phyloP scores from a whole-genome alignment of 2,113 vertebrate genomes.

The Myiagra hebetior region DNA sequence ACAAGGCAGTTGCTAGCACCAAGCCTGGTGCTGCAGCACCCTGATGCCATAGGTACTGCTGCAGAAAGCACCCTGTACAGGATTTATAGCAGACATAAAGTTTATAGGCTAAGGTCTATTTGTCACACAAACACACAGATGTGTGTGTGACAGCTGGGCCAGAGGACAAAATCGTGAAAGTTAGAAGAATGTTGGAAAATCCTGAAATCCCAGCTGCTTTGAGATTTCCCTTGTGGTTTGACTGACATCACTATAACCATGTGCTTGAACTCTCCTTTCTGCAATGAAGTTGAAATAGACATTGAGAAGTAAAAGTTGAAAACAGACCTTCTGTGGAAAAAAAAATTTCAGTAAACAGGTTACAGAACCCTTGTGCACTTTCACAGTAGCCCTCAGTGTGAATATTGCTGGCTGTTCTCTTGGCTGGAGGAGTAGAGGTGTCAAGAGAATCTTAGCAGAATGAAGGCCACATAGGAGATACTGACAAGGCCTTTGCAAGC shows the following conservation, averaged over 20 bases:
- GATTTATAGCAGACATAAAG: background rate
- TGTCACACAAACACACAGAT: background rate
- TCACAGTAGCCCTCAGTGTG: background rate
- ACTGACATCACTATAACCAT: background rate
- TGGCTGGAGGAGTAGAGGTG: background rate
- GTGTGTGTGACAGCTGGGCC: background rate
- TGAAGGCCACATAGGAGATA: background rate
- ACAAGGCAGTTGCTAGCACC: background rate
- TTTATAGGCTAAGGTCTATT: background rate
- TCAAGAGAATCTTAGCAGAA: background rate
- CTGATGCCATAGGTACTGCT: background rate
- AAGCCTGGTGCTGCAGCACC: background rate
- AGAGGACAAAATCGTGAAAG: rapidly evolving
- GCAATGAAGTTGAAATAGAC: background rate
- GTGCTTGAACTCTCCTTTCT: background rate
- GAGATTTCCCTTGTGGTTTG: background rate
- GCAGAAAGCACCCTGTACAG: background rate
- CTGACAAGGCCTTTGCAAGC: background rate
- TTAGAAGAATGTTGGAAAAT: background rate
- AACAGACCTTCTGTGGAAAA: background rate
- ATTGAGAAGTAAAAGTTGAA: background rate
- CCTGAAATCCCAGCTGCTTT: background rate
- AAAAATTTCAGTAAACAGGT: background rate
- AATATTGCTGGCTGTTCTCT: background rate
- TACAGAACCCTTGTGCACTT: background rate